These are phyloP conservation scores for Anguilla pacifica DNA, from an alignment of 2,797 vertebrate genomes.

Conservation along the genomic window DNA sequence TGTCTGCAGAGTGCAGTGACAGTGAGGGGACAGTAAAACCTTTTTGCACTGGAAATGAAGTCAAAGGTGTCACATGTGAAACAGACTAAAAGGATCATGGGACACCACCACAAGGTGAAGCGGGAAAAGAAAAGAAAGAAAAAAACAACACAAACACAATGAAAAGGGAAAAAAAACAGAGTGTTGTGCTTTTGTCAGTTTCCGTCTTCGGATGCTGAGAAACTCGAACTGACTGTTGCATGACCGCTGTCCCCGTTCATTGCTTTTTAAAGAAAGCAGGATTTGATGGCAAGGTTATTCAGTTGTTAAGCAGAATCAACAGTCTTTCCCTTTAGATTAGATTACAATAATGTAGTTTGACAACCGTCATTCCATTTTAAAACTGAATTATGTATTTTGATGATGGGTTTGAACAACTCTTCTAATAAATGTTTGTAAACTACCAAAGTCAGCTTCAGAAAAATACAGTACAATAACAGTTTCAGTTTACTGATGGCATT, in stretches of 20 bases:
- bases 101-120: slow-evolving; percentile 5
- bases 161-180: not conserved
- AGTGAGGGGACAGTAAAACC: not conserved
- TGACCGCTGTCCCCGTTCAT: not conserved
- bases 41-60: not conserved
- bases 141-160: not conserved
- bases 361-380: not conserved
- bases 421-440: not conserved
- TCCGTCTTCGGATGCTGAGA: not conserved
- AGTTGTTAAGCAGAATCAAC: not conserved
- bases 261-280: not conserved
- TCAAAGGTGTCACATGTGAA: not conserved
- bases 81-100: not conserved
- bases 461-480: not conserved
- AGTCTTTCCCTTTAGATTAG: not conserved
- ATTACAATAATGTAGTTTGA: not conserved
- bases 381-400: not conserved
- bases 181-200: not conserved
- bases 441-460: not conserved
- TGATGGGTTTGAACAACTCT: not conserved
- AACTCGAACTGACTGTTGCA: not conserved
- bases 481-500: not conserved
- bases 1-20: not conserved
- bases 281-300: not conserved
- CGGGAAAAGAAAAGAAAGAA: not conserved